phyloP scores from a whole-genome alignment of 2,113 vertebrate genomes.

The Vireo altiloquus region DNA sequence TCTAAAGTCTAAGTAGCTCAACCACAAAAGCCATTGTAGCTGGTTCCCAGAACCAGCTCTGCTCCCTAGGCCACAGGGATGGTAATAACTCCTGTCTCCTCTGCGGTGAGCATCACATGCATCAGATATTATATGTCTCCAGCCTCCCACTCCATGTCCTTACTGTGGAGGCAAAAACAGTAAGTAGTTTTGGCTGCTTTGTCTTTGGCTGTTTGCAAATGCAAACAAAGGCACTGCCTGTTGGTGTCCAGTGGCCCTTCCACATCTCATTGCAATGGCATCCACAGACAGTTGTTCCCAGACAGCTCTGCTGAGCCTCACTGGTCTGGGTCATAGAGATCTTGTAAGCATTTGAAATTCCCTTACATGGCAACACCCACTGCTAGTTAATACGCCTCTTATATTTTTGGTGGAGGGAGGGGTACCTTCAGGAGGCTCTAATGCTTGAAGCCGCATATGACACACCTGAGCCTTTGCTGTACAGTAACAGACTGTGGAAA shows the following conservation, averaged over 20 bases:
- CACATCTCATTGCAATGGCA: neutral
- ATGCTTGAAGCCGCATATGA: neutral
- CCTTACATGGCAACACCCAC: neutral
- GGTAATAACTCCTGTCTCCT: neutral
- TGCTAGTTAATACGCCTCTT: neutral
- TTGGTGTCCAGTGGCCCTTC: neutral
- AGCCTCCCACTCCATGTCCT: neutral
- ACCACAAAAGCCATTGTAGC: neutral
- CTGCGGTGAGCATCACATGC: rapidly evolving
- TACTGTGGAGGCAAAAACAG: neutral
- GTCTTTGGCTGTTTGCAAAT: neutral
- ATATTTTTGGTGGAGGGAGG: neutral
- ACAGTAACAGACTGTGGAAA: neutral
- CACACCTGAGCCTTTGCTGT: neutral
- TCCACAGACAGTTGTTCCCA: rapidly evolving
- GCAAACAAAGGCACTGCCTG: neutral
- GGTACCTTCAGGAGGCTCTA: neutral
- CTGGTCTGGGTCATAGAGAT: neutral
- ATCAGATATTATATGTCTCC: neutral
- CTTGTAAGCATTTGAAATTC: neutral
- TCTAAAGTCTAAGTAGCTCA: neutral
- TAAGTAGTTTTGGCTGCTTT: neutral
- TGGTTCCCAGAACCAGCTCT: neutral
- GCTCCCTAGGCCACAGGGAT: neutral
- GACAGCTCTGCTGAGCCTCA: neutral